Base-by-base conservation (phyloP, 2,113 vertebrate species). In the Xiphophorus couchianus region DNA sequence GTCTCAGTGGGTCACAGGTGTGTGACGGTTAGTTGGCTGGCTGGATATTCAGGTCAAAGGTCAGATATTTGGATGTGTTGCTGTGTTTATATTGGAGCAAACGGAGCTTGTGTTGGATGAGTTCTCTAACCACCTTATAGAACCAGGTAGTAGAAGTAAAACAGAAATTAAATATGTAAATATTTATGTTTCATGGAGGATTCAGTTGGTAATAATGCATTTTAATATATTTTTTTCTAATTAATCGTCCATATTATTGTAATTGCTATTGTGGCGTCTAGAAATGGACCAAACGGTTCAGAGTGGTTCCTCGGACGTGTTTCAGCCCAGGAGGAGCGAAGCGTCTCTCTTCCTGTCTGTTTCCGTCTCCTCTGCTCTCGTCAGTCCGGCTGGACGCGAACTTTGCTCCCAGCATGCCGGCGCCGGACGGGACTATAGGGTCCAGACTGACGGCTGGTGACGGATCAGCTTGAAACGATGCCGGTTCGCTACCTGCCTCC, bases 361-460 rank as follows among this genome's bases (percentile, higher is more conserved):
- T 2, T 74, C 74, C 0, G 9, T 42, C 66, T 66, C 22, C 22
- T 58, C 58, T 30, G 54, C 5, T 28, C 69, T 30, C 4, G 71
- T 78, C 77, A 42, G 27, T 62, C 69, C n/a, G 35, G 0, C 73
- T 35, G 70, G 60, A 73, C 27, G 28, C 75, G 76, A 84, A 62
- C 85, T 84, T 31, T 85, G 81, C 81, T 39, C 83, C 65, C 73
- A 0, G 27, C 61, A 4, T 31, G 73, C 62, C 44, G 71, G 72
- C 39, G 13, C 29, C 30, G 14, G 88, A 81, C 69, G 44, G 75
- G 58, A 73, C 37, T 0, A 15, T 33, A 10, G 71, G 66, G 27
- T 27, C 29, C 5, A 0, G 31, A 1, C 22, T 78, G 80, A 80
- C 74, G 60, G 74, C 62, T 30, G 71, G 60, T 39, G 83, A 78